Percentiles rank a stretch among this genome's conserved stretches.
Evolutionary conservation across 2,888 invertebrate genomes (phyloP).

Genomic region (Gonocerus acuteangulatus): DNA sequence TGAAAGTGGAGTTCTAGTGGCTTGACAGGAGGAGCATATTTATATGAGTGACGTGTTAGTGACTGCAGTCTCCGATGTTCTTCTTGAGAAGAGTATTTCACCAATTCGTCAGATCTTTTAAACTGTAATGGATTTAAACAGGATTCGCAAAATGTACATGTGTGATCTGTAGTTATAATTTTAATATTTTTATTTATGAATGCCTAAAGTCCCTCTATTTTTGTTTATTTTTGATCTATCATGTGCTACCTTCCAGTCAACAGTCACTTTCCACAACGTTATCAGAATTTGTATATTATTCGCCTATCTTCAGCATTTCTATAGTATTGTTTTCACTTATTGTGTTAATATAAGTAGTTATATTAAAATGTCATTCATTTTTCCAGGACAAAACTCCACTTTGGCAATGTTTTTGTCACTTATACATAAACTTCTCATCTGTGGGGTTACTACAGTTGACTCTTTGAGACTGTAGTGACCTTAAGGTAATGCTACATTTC

Average conservation of each 20-base stretch:
- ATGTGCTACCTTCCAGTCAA: neutral
- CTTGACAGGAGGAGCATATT: neutral
- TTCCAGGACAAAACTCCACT: neutral
- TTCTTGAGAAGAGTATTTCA: neutral
- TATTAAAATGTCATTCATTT: neutral
- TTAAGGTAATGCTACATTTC: too few relatives aligned
- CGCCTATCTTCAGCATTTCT: too few relatives aligned
- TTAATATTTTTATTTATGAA: too few relatives aligned
- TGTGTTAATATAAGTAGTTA: neutral
- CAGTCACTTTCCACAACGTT: neutral
- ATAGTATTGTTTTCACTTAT: neutral
- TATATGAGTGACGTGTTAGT: neutral
- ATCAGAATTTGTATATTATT: neutral
- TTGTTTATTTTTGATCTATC: neutral
- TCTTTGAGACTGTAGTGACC: constrained; percentile 18
- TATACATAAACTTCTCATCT: neutral
- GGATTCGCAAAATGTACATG: too few relatives aligned
- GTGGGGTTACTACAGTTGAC: neutral
- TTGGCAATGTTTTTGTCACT: neutral
- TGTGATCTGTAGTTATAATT: too few relatives aligned
- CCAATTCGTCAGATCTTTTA: neutral
- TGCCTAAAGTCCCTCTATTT: too few relatives aligned
- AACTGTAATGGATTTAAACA: too few relatives aligned
- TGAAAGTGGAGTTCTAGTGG: neutral
- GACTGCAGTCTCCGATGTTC: neutral